phyloP scores from a whole-genome alignment of 2,797 vertebrate species.

The Oryzias dopingdopingensis region DNA sequence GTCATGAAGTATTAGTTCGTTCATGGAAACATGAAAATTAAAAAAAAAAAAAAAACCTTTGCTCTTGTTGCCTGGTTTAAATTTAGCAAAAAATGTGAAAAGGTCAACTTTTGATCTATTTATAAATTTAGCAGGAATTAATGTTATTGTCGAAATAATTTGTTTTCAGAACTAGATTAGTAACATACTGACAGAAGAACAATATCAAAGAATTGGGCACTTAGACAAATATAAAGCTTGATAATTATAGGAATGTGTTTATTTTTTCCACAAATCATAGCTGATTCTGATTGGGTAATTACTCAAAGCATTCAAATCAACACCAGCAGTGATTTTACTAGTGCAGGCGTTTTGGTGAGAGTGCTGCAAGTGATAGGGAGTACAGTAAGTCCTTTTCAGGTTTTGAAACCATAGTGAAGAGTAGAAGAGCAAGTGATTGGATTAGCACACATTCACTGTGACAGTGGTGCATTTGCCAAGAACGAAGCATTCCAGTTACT shows the following conservation, averaged over 20 bases:
- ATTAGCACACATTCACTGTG: slow-evolving; percentile 25
- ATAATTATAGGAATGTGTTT: slow-evolving; percentile 44
- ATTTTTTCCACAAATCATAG: slow-evolving; percentile 65
- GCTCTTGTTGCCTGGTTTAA: slow-evolving; percentile 27
- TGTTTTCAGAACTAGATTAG: slow-evolving; percentile 33
- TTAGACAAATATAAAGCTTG: slow-evolving; percentile 20
- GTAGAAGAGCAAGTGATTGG: slow-evolving; percentile 1
- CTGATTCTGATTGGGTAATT: slow-evolving; percentile 60
- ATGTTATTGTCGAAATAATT: slow-evolving; percentile 38
- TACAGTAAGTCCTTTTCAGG: slow-evolving; percentile 55
- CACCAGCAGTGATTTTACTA: slow-evolving; percentile 42
- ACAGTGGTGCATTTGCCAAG: slow-evolving; percentile 59
- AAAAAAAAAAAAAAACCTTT: not conserved
- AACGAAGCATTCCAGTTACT: slow-evolving; percentile 41
- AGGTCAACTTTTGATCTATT: slow-evolving; percentile 39
- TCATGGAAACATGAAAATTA: slow-evolving; percentile 15
- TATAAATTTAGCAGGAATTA: slow-evolving; percentile 35
- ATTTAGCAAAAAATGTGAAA: slow-evolving; percentile 38
- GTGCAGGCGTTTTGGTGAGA: slow-evolving; percentile 55
- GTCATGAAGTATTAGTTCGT: slow-evolving; percentile 11
- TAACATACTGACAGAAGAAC: slow-evolving; percentile 39
- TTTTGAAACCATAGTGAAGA: slow-evolving; percentile 36
- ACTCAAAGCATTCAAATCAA: slow-evolving; percentile 53
- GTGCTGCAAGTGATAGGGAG: slow-evolving; percentile 54
- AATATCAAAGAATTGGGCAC: slow-evolving; percentile 33